Percentiles rank a stretch among this genome's conserved stretches.
These are phyloP conservation scores for Cyanoliseus patagonus DNA, from an alignment of 2,113 vertebrate genomes.

Conservation along the genomic window DNA sequence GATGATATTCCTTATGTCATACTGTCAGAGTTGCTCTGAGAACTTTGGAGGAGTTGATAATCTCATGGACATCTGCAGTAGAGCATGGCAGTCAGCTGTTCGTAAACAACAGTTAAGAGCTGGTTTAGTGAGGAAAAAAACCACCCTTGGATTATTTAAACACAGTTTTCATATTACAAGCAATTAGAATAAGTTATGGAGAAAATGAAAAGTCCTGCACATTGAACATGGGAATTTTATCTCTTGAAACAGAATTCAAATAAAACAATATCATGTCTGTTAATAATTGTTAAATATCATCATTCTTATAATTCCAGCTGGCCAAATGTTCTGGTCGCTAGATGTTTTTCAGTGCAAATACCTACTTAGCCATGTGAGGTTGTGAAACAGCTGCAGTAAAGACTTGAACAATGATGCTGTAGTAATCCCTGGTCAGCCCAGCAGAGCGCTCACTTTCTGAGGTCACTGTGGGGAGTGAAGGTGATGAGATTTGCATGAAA, in stretches of 20 bases:
- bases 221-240: neutral
- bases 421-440: neutral
- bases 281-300: neutral
- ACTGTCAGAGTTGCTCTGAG: neutral
- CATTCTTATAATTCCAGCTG: neutral
- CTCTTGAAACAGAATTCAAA: neutral
- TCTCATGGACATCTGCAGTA: neutral
- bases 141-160: neutral
- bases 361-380: neutral
- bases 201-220: neutral
- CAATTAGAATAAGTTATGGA: slow-evolving; percentile 1
- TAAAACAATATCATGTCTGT: neutral
- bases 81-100: neutral
- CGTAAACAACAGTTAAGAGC: neutral
- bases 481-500: too few relatives aligned
- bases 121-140: neutral
- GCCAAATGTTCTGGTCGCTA: neutral
- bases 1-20: neutral
- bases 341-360: neutral
- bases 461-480: neutral
- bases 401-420: neutral
- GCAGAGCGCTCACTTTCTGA: neutral
- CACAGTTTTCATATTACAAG: neutral
- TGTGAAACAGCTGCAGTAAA: neutral
- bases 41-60: neutral